Conservation (phyloP, 2,113 vertebrate genomes). For the Clarias macrocephalus region DNA sequence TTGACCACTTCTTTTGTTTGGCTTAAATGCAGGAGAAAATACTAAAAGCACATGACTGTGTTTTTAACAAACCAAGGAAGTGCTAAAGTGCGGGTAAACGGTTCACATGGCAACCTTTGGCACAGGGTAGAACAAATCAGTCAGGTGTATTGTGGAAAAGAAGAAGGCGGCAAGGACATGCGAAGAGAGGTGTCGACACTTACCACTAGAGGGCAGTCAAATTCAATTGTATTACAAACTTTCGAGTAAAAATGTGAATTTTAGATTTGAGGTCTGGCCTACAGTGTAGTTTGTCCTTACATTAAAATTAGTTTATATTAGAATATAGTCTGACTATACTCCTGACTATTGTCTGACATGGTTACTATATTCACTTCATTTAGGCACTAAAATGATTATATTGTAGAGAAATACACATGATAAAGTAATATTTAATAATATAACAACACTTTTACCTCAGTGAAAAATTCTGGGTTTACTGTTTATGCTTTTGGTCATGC, state of each 20-base stretch:
- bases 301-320: background rate
- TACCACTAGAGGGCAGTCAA: conserved; percentile 18
- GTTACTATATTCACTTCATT: background rate
- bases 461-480: background rate
- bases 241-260: too few species aligned
- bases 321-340: background rate
- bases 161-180: background rate
- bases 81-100: background rate
- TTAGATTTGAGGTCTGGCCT: too few species aligned
- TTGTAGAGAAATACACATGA: background rate
- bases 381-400: background rate
- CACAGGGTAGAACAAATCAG: background rate
- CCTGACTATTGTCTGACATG: background rate
- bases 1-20: conserved; percentile 10
- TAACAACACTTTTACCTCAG: background rate
- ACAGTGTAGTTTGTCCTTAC: too few species aligned
- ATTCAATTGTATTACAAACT: too few species aligned
- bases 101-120: conserved; percentile 21
- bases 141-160: background rate
- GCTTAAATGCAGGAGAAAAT: background rate
- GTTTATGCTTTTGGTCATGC: background rate
- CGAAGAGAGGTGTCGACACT: background rate
- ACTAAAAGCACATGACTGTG: background rate
- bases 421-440: background rate
- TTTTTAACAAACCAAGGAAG: background rate